Base-by-base conservation (phyloP, 2,113 vertebrate species). In the Alosa alosa region DNA sequence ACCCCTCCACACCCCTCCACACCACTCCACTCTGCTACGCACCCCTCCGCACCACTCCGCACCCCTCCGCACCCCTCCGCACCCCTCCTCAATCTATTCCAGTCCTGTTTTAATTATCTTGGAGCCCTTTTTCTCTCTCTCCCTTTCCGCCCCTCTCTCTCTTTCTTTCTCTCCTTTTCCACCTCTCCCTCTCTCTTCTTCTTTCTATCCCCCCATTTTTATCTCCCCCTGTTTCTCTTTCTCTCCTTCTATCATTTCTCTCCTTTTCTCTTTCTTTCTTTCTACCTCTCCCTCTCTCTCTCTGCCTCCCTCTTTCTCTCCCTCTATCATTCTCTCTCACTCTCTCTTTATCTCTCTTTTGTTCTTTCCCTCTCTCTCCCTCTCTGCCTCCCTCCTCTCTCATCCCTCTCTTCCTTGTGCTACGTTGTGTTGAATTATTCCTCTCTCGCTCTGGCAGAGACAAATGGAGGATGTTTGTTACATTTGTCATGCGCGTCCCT, bases 401-500 rank as follows among this genome's bases (percentile, higher is more conserved):
- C 8, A 7, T 64, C 86, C 68, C 13, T 41, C 41, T 84, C 6
- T 72, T 31, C 25, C 47, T 82, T 55, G 22, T n/a, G 57, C 22
- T 64, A 20, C 6, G 57, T 7, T 9, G 4, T 64, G 20, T 9
- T 57, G 52, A 11, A 64, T 25, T 64, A 25, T n/a, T 22, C 6
- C 6, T 85, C 84, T 39, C 41, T 5, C 31, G 47, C 52, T 83
- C 36, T 49, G 84, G 44, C 82, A 83, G 82, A 81, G 83, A 84
- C 68, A 72, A 86, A 83, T 84, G 46, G 82, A 81, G 60, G 82
- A 22, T 64, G 13, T 86, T 83, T 86, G 82, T 86, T n/a, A 84
- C 83, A 86, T 88, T 88, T 82, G 87, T 88, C 82, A 86, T 36
- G 78, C 46, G 2, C 31, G 46, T 86, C 84, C 84, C 82, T 86